These are phyloP conservation scores for Apteryx owenii DNA, from an alignment of 2,113 vertebrate genomes.

Conservation along the genomic window DNA sequence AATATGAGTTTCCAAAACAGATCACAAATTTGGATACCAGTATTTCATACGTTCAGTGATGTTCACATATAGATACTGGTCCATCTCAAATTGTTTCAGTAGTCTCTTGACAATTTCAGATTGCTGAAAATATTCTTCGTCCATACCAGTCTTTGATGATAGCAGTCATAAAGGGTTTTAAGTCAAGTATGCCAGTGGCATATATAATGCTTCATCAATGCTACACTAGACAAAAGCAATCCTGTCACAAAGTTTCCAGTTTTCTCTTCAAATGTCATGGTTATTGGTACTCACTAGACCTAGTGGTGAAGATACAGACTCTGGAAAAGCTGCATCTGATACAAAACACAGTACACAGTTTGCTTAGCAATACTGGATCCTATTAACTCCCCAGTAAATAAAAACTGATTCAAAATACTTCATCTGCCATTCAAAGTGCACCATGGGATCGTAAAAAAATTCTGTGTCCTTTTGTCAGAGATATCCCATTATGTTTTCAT, in stretches of 20 bases:
- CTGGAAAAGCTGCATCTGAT: background rate
- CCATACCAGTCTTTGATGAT: background rate
- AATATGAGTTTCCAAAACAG: background rate
- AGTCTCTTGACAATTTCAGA: background rate
- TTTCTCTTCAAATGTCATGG: background rate
- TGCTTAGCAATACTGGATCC: background rate
- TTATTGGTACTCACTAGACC: background rate
- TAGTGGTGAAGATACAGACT: background rate
- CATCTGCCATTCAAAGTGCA: background rate
- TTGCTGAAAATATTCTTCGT: background rate
- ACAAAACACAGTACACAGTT: background rate
- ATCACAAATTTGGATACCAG: background rate
- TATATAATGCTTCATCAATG: background rate
- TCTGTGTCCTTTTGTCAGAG: background rate
- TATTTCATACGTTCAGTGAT: background rate
- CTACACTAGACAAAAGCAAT: background rate
- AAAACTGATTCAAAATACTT: background rate
- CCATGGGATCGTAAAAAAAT: background rate
- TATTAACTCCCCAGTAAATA: background rate
- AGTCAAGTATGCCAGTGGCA: background rate
- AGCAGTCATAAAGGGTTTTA: background rate
- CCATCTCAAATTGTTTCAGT: background rate
- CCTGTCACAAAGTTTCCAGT: background rate
- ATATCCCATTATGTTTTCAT: background rate
- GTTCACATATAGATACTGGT: background rate